A percentile compares a stretch with the other conserved stretches of the same genome.
Conservation (phyloP, 30 jellyfish, hydroid and myxozoan genomes). For the Cassiopea andromeda region DNA sequence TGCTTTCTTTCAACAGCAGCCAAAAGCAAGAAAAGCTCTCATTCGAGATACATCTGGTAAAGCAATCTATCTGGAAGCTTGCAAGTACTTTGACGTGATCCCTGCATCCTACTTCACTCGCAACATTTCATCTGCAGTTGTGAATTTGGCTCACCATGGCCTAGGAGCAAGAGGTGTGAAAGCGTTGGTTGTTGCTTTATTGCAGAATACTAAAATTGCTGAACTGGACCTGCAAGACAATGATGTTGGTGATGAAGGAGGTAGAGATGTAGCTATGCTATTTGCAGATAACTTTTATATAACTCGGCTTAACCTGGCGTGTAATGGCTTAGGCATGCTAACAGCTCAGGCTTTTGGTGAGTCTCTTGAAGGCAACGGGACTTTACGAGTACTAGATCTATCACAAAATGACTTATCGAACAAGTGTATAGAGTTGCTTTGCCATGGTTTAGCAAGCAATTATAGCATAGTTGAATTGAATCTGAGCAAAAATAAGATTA, state of each 20-base stretch:
- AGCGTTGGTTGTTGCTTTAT: conserved; percentile 53
- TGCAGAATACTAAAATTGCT: conserved; percentile 54
- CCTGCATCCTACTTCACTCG: conserved; percentile 69
- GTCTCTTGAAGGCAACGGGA: conserved; percentile 60
- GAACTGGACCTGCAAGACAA: conserved; percentile 63
- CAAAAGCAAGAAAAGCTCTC: conserved; percentile 47
- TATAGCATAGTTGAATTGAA: conserved; percentile 45
- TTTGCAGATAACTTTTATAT: conserved; percentile 61
- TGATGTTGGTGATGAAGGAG: conserved; percentile 61
- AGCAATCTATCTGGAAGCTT: conserved; percentile 61
- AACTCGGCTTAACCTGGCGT: conserved; percentile 25
- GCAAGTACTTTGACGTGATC: conserved; percentile 51
- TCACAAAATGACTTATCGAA: conserved; percentile 40
- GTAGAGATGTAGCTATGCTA: conserved; percentile 57
- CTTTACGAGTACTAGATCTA: conserved; percentile 43
- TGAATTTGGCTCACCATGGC: conserved; percentile 67
- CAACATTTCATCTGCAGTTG: conserved; percentile 46
- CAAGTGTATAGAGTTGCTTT: conserved; percentile 42
- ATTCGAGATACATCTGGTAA: conserved; percentile 62
- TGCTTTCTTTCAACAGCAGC: conserved; percentile 28
- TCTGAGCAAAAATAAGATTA: conserved; percentile 39
- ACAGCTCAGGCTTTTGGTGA: conserved; percentile 53
- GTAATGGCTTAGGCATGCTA: conserved; percentile 41
- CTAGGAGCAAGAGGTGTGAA: conserved; percentile 64
- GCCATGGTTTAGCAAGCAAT: conserved; percentile 44